Percentiles rank a stretch among this genome's conserved stretches.
These are phyloP conservation scores for Rosalia funebris DNA, from an alignment of 2,888 invertebrate genomes.

Conservation along the genomic window DNA sequence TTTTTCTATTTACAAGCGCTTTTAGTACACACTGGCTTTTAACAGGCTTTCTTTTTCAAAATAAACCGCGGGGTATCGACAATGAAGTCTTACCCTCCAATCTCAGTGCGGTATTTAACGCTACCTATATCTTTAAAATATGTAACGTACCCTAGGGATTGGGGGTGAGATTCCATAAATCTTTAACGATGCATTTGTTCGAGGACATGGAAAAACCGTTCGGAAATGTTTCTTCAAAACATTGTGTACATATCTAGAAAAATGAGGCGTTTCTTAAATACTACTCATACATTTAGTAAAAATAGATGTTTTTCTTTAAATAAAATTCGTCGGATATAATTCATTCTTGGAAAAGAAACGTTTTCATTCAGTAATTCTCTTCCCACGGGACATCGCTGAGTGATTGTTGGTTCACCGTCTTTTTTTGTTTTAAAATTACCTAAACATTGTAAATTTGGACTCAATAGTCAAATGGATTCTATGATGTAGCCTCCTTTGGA, in stretches of 20 bases:
- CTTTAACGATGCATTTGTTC: no score
- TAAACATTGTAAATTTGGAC: no score
- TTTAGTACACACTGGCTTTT: no score
- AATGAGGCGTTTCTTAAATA: no score
- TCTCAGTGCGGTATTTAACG: not conserved
- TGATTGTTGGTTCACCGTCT: not conserved
- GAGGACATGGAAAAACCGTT: no score
- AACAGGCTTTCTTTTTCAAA: no score
- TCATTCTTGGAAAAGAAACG: conserved; percentile 1
- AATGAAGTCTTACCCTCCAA: not conserved
- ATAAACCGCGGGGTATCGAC: not conserved
- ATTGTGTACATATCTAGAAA: no score
- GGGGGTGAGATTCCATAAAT: not conserved
- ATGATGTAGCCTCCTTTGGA: no score
- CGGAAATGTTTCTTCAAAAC: no score
- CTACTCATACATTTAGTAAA: not conserved
- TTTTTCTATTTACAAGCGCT: no score
- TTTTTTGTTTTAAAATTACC: not conserved
- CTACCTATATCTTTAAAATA: conserved; percentile 3
- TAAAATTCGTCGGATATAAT: not conserved
- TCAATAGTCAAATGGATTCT: no score
- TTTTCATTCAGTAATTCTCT: conserved; percentile 2
- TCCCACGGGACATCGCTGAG: not conserved
- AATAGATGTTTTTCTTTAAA: conserved; percentile 1
- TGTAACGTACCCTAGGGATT: not conserved